These are phyloP conservation scores for Oceanodroma leucorhoa DNA, from an alignment of 2,797 vertebrate genomes.

Conservation along the genomic window DNA sequence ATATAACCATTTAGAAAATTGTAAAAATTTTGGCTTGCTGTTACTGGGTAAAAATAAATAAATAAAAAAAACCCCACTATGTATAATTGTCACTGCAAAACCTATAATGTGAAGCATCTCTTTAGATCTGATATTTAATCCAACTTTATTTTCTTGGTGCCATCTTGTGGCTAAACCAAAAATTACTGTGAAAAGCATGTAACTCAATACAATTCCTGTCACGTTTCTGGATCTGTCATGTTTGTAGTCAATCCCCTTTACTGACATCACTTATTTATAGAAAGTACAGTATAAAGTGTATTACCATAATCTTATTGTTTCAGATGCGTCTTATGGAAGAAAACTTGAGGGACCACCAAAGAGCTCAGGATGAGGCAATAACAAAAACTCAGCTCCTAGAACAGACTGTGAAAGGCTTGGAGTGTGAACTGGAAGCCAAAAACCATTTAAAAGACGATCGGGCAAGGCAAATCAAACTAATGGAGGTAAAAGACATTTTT, in stretches of 20 bases:
- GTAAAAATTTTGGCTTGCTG: neutral
- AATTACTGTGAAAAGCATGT: neutral
- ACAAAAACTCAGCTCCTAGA: slow-evolving; percentile 82
- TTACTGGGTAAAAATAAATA: neutral
- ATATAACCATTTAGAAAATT: neutral
- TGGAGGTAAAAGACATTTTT: slow-evolving; percentile 82
- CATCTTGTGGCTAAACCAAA: slow-evolving; percentile 63
- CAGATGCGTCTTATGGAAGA: slow-evolving; percentile 86
- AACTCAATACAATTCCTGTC: neutral
- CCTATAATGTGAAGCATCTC: neutral
- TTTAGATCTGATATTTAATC: neutral
- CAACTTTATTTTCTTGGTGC: slow-evolving; percentile 53
- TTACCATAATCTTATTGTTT: neutral
- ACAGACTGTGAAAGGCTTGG: slow-evolving; percentile 84
- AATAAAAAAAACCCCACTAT: too few relatives aligned
- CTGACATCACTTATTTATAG: neutral
- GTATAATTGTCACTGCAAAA: neutral
- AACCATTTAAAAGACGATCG: slow-evolving; percentile 84
- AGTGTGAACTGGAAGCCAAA: slow-evolving; percentile 83
- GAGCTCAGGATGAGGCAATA: slow-evolving; percentile 84
- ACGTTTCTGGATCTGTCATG: neutral
- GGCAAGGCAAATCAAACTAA: slow-evolving; percentile 83
- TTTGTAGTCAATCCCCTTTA: neutral
- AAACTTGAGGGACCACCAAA: slow-evolving; percentile 82
- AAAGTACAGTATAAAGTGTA: neutral